Percentiles rank a stretch among this genome's conserved stretches.
phyloP scores from a whole-genome alignment of 2,113 vertebrate genomes.

The Propithecus coquereli region DNA sequence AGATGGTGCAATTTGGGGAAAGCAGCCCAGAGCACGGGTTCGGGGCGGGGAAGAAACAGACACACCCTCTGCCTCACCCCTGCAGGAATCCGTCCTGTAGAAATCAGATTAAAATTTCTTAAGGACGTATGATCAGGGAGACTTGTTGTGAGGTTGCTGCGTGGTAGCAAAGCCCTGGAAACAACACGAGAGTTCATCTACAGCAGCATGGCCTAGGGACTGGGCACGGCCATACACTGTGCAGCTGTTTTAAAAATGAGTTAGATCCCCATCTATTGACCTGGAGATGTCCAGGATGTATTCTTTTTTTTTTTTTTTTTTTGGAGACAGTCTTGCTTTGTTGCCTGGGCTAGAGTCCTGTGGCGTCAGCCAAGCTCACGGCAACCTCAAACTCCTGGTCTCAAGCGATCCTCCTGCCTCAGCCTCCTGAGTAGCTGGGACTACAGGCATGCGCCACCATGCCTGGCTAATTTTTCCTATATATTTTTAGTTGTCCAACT shows the following conservation, averaged over 20 bases:
- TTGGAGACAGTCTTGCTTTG: no score
- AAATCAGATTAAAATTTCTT: neutral
- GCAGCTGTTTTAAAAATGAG: neutral
- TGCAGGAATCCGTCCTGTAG: neutral
- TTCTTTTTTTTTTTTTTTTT: no score
- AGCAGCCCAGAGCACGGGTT: fast-evolving
- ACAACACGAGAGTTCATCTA: fast-evolving
- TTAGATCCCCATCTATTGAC: neutral
- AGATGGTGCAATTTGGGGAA: neutral
- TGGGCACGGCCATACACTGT: fast-evolving
- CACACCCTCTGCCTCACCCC: fast-evolving
- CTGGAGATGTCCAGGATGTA: neutral
- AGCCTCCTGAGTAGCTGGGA: no score
- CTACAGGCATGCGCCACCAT: no score
- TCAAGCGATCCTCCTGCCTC: no score
- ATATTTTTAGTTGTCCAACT: no score
- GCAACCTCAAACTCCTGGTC: no score
- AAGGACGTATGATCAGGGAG: fast-evolving
- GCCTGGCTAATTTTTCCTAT: no score
- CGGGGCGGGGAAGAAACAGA: fast-evolving
- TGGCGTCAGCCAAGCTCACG: no score
- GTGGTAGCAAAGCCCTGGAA: fast-evolving
- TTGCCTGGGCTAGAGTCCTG: no score
- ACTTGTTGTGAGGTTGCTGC: fast-evolving
- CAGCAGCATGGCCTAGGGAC: neutral